Percentiles rank a stretch among this genome's conserved stretches.
Evolutionary conservation across 2,888 invertebrate species (phyloP).

Genomic region (Oxyscelio sp.): DNA sequence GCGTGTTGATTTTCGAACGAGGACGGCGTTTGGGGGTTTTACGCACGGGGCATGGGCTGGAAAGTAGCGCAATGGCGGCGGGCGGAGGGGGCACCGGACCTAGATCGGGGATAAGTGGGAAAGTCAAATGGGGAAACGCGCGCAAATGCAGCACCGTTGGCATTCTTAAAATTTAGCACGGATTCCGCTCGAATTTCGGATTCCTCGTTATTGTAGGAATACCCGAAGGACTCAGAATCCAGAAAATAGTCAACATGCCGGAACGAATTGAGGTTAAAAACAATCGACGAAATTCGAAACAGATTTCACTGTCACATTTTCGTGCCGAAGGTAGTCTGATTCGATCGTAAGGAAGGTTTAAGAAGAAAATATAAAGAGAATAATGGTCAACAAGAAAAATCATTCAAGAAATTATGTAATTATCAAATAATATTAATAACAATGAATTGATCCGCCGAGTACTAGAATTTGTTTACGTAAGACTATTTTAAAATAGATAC

Average conservation of each 20-base stretch:
- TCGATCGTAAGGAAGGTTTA: too few species aligned
- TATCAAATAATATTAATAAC: too few species aligned
- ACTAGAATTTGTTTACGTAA: too few species aligned
- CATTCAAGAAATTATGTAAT: too few species aligned
- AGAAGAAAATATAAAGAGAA: too few species aligned
- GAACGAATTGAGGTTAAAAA: conserved; percentile 21
- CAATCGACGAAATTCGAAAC: conserved; percentile 12
- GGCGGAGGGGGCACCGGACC: not conserved
- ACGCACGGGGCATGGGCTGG: not conserved
- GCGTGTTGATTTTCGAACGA: conserved; percentile 85
- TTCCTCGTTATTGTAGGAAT: conserved; percentile 66
- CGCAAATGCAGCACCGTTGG: conserved; percentile 43
- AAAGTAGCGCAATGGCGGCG: not conserved
- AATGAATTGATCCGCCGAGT: too few species aligned
- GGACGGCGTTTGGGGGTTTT: conserved; percentile 69
- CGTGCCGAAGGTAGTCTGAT: too few species aligned
- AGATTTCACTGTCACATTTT: conserved; percentile 1
- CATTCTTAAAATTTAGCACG: conserved; percentile 64
- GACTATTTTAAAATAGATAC: too few species aligned
- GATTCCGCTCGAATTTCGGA: conserved; percentile 65
- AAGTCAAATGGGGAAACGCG: conserved; percentile 43
- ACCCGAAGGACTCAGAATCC: conserved; percentile 56
- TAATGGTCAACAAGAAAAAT: too few species aligned
- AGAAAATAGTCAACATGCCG: conserved; percentile 60
- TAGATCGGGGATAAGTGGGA: conserved; percentile 31